Conservation (phyloP, 2,113 vertebrate genomes). For the Pristiophorus japonicus region DNA sequence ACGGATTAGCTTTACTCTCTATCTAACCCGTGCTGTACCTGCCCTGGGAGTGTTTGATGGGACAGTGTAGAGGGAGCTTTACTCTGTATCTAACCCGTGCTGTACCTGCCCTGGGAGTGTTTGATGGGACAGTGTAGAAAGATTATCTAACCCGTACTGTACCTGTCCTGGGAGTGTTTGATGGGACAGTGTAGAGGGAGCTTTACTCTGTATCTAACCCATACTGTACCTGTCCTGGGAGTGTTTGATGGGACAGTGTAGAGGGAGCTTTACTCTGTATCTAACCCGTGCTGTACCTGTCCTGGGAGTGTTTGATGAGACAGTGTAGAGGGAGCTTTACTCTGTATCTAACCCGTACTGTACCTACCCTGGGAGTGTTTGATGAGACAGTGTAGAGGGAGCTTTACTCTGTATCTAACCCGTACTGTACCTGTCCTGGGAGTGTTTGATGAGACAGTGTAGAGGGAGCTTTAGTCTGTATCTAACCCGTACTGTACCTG, state of each 20-base stretch:
- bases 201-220: not conserved
- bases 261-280: not conserved
- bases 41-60: not conserved
- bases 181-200: not conserved
- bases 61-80: not conserved
- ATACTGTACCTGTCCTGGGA: not conserved
- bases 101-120: not conserved
- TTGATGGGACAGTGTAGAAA: not conserved
- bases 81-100: not conserved
- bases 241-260: not conserved
- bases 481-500: not conserved
- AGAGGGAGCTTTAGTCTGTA: not conserved
- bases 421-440: not conserved
- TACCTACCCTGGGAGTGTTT: not conserved
- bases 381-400: not conserved
- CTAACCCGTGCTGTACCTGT: not conserved
- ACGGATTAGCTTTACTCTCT: not conserved
- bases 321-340: not conserved
- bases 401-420: not conserved
- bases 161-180: not conserved
- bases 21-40: not conserved
- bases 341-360: not conserved
- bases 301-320: too few relatives aligned
- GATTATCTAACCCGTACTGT: not conserved
- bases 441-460: not conserved